Conservation (phyloP, 2,113 vertebrate species). For the Dascyllus trimaculatus region DNA sequence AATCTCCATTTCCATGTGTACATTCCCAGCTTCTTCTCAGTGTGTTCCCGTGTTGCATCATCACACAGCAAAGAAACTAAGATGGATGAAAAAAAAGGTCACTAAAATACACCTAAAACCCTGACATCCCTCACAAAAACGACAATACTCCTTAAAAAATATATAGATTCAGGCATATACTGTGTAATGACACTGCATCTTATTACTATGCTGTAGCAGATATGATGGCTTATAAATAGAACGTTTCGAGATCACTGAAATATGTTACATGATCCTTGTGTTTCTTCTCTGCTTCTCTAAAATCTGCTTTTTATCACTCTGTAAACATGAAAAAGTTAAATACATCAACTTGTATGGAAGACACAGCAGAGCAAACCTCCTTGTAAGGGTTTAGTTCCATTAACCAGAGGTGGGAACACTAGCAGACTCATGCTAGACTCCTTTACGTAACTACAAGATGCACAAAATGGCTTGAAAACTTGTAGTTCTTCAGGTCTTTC, state of each 20-base stretch:
- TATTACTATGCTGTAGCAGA: slow-evolving; percentile 43
- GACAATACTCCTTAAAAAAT: slow-evolving; percentile 52
- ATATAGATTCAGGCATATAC: slow-evolving; percentile 51
- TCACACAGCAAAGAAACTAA: slow-evolving; percentile 2
- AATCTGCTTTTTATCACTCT: slow-evolving; percentile 12
- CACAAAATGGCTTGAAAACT: slow-evolving; percentile 19
- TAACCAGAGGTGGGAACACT: slow-evolving; percentile 23
- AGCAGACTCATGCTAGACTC: neutral
- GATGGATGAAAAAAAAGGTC: neutral
- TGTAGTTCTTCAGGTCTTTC: neutral
- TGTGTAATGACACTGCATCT: slow-evolving; percentile 56
- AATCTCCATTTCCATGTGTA: slow-evolving; percentile 18
- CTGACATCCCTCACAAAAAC: slow-evolving; percentile 51
- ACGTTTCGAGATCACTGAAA: slow-evolving; percentile 35
- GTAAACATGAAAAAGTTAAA: slow-evolving; percentile 37
- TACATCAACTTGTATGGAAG: slow-evolving; percentile 30
- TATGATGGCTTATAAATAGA: slow-evolving; percentile 54
- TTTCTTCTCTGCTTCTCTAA: neutral
- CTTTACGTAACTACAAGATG: neutral
- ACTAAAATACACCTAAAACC: slow-evolving; percentile 23
- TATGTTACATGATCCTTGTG: neutral
- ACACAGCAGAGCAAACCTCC: slow-evolving; percentile 9
- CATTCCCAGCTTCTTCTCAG: slow-evolving; percentile 13
- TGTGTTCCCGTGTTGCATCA: slow-evolving; percentile 1
- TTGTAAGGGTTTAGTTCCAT: neutral